A percentile compares a stretch with the other conserved stretches of the same genome.
These are phyloP conservation scores for Malthinus flaveolus DNA, from an alignment of 2,888 invertebrate genomes.

Conservation along the genomic window DNA sequence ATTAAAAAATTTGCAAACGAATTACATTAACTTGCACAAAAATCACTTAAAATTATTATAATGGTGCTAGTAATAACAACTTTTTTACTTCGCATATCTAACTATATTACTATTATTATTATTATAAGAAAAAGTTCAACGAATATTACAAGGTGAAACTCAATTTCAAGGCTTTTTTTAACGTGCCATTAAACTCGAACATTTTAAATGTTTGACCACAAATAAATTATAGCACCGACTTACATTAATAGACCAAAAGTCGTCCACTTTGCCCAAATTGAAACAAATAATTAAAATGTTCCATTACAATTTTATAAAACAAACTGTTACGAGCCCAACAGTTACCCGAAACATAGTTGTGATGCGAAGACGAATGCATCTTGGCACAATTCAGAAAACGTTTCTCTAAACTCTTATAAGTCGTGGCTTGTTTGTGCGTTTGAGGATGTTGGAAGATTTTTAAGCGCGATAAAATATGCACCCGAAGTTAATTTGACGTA, in stretches of 20 bases:
- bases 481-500: too few relatives aligned
- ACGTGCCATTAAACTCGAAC: constrained; percentile 28
- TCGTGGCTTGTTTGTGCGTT: too few relatives aligned
- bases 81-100: constrained; percentile 24
- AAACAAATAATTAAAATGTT: not conserved
- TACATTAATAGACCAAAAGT: not conserved
- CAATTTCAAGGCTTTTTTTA: constrained; percentile 25
- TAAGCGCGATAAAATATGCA: too few relatives aligned
- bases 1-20: too few relatives aligned
- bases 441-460: too few relatives aligned
- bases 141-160: constrained; percentile 29
- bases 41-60: constrained; percentile 21
- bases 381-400: too few relatives aligned
- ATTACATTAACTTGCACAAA: constrained; percentile 3
- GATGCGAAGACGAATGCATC: too few relatives aligned
- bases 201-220: constrained; percentile 21
- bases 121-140: constrained; percentile 29
- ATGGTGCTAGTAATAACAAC: constrained; percentile 23
- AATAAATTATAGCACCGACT: constrained; percentile 10
- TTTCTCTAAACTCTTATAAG: too few relatives aligned
- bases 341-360: too few relatives aligned
- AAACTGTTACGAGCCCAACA: too few relatives aligned
- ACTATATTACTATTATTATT: constrained; percentile 8
- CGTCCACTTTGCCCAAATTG: not conserved
- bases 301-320: too few relatives aligned